Evolutionary conservation across 2,797 vertebrate species (phyloP), one percentile per base, ranked within the genome.

Genomic region (Acridotheres tristis): DNA sequence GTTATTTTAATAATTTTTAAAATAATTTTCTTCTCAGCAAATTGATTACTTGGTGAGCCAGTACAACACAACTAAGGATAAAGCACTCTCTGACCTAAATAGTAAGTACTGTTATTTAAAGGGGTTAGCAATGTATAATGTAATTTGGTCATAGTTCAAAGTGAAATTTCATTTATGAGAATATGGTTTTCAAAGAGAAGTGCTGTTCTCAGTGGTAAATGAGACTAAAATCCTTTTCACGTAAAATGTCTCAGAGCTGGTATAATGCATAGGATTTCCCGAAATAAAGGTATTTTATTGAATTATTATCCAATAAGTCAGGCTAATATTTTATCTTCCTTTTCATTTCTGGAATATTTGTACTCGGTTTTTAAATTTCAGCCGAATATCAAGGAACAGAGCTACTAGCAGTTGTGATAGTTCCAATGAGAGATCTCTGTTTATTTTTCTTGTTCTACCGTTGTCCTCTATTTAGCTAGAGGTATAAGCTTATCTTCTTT

Each of bases 31-130:
- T 79, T 97, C 96, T 85, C 97, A 99, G 99, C 99, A 99, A 99
- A 98, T 99, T 53, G 97, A 98, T 90, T 99, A 99, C 94, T 96
- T 99, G 78, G 96, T 99, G 96, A 98, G 93, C 85, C 98, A 99
- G 84, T 99, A 99, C 71, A 98, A 98, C 93, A 98, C 97, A 12
- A 98, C 99, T 75, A 99, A 98, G 98, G 97, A 98, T 82, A 98
- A 98, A 97, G 99, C 98, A 45, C 96, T 99, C 86, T 98, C 97
- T 54, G 99, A 99, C 97, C 98, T 99, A 89, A 98, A 99, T 93
- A 98, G 99, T 99, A 97, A 99, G 99, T 99, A 97, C 57, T 89
- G 54, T 61, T 54, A 67, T 69, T 72, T 86, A 66, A 66, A 73
- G 22, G 30, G 10, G 58, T 67, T 89, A 74, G 29, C 2, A 2